Evolutionary conservation across 1,140 invertebrate species (phyloP), one percentile per base, ranked within the genome.

Genomic region (Aradophagus sp.): DNA sequence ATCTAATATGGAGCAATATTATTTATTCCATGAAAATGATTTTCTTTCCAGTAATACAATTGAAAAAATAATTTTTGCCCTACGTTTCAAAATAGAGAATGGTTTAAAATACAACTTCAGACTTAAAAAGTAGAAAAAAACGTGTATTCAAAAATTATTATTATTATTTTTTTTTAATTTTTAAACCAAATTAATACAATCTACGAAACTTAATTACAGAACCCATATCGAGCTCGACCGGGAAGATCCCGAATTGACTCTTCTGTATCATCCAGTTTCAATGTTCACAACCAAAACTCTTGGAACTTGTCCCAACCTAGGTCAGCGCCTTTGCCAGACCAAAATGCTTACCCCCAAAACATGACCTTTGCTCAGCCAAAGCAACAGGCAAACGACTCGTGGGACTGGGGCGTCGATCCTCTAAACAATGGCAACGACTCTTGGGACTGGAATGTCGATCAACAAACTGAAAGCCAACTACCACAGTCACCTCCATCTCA

Each of bases 151-250:
- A n/a, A n/a, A n/a, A n/a, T n/a, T n/a, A n/a, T n/a, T n/a, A n/a
- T n/a, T n/a, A n/a, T n/a, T n/a, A n/a, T n/a, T n/a, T n/a, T n/a
- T n/a, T n/a, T n/a, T n/a, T n/a, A n/a, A n/a, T n/a, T n/a, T n/a
- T n/a, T n/a, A n/a, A n/a, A n/a, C n/a, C n/a, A n/a, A n/a, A n/a
- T n/a, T n/a, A n/a, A n/a, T n/a, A n/a, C n/a, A n/a, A n/a, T n/a
- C n/a, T n/a, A n/a, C 95, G 70, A 99, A 84, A 35, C 97, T n/a
- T n/a, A n/a, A 29, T 29, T 80, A 4, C 55, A 84, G 81, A 86
- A 86, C 77, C 83, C 83, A 39, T 86, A 84, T 62, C 76, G 82
- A 45, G 82, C 76, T 8, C 66, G 79, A 56, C 78, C 77, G 15
- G 63, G 65, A 1, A 81, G 78, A 71, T 61, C 79, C 16, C 76